These are phyloP conservation scores for Saguinus midas DNA, from an alignment of 2,113 vertebrate genomes.

Conservation along the genomic window DNA sequence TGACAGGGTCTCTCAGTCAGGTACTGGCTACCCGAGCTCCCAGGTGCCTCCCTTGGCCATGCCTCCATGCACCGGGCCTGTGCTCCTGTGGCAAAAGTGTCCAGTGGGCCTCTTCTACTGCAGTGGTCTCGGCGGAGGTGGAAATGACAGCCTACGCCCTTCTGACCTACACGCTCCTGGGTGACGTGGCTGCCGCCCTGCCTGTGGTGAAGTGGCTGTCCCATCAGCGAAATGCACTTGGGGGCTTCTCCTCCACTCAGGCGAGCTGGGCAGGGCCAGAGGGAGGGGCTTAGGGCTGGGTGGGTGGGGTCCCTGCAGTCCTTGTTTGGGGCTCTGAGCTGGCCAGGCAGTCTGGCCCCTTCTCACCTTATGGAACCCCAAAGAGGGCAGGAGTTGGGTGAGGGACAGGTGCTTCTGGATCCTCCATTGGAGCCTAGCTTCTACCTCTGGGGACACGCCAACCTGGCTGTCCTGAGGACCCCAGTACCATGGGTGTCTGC, in stretches of 20 bases:
- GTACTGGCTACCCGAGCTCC: slow-evolving; percentile 73
- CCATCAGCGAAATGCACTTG: slow-evolving; percentile 92
- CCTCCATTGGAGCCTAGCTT: background rate
- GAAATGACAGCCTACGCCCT: slow-evolving; percentile 96
- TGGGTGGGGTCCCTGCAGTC: background rate
- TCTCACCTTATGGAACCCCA: background rate
- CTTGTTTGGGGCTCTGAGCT: background rate
- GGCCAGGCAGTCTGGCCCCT: background rate
- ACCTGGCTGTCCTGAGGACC: background rate
- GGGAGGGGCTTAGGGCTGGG: background rate
- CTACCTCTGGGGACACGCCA: background rate
- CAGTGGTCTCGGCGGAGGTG: slow-evolving; percentile 95
- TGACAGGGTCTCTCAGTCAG: slow-evolving; percentile 93
- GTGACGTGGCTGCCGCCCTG: slow-evolving; percentile 91
- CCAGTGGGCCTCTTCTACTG: background rate
- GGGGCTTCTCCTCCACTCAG: slow-evolving; percentile 96
- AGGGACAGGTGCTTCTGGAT: background rate
- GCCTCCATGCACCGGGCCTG: background rate
- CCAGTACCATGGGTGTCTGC: background rate
- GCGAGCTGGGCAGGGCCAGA: slow-evolving; percentile 67
- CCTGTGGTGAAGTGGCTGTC: slow-evolving; percentile 96
- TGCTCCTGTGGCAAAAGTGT: background rate
- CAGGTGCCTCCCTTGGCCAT: background rate
- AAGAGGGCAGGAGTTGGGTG: background rate
- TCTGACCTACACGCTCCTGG: slow-evolving; percentile 91